phyloP scores from a whole-genome alignment of 2,113 vertebrate genomes.

The Cromileptes altivelis region DNA sequence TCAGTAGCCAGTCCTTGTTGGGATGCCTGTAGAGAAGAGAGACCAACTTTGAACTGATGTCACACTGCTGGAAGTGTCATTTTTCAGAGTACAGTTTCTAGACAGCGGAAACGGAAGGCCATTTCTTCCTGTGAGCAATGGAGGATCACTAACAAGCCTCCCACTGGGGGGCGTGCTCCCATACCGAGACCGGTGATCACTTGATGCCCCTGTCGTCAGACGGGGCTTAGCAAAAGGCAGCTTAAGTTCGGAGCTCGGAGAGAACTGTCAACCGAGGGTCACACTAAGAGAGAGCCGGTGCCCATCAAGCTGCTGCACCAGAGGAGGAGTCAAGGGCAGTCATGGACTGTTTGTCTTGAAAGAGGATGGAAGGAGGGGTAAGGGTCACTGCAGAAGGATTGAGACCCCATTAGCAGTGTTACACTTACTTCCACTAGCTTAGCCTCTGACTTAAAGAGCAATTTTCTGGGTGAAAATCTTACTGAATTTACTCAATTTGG shows the following conservation, averaged over 20 bases:
- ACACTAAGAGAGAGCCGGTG: constrained; percentile 63
- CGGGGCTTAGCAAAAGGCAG: constrained; percentile 51
- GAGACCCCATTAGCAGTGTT: constrained; percentile 77
- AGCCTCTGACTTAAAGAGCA: constrained; percentile 62
- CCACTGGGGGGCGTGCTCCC: constrained; percentile 68
- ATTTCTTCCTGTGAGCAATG: constrained; percentile 66
- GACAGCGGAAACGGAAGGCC: constrained; percentile 48
- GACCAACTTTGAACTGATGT: not conserved
- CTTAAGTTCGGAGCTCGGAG: constrained; percentile 69
- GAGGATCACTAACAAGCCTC: constrained; percentile 69
- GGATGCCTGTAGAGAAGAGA: not conserved
- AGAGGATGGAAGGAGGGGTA: constrained; percentile 60
- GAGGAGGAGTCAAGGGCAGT: constrained; percentile 82
- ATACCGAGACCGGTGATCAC: constrained; percentile 68
- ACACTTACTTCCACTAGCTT: constrained; percentile 77
- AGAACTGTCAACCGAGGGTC: constrained; percentile 77
- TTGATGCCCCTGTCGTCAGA: constrained; percentile 81
- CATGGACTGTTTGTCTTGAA: constrained; percentile 73
- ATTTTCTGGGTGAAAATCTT: constrained; percentile 41
- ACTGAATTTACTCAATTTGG: constrained; percentile 11
- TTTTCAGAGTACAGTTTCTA: constrained; percentile 26
- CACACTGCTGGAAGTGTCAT: not conserved
- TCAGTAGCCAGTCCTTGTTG: not conserved
- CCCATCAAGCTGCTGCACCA: constrained; percentile 59
- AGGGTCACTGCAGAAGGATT: constrained; percentile 70